Evolutionary conservation across 2,888 invertebrate species (phyloP).

Genomic region (Neuroscelio doddi): DNA sequence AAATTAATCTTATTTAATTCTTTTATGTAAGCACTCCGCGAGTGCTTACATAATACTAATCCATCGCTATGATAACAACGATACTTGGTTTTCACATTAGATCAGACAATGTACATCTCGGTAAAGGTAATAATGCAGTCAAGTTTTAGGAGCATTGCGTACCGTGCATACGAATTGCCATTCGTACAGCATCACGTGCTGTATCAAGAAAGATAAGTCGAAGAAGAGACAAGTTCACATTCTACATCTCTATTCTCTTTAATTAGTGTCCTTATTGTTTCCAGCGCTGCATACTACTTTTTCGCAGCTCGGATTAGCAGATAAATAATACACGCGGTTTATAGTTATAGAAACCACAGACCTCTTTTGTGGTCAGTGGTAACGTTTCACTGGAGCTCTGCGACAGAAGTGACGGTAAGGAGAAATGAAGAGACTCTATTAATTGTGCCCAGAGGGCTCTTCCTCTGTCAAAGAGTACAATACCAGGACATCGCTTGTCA

Average conservation of each 20-base stretch:
- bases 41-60: no score
- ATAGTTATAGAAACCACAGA: neutral
- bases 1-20: no score
- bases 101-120: no score
- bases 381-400: neutral
- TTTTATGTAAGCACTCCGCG: no score
- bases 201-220: no score
- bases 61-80: no score
- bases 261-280: conserved; percentile 33
- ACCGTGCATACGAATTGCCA: no score
- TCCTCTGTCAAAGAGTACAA: conserved; percentile 55
- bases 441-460: conserved; percentile 58
- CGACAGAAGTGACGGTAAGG: neutral
- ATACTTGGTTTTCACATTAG: no score
- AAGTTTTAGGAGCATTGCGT: no score
- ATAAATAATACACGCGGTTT: conserved; percentile 13
- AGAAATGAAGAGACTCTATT: conserved; percentile 48
- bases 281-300: neutral
- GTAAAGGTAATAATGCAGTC: no score
- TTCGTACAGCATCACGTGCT: no score
- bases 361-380: conserved; percentile 5
- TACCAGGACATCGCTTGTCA: conserved; percentile 38
- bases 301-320: conserved; percentile 5
- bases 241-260: conserved; percentile 12
- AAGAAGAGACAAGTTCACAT: no score